A percentile compares a stretch with the other conserved stretches of the same genome.
phyloP scores from a whole-genome alignment of 2,113 vertebrate species.

The Brevimyrus niger region DNA sequence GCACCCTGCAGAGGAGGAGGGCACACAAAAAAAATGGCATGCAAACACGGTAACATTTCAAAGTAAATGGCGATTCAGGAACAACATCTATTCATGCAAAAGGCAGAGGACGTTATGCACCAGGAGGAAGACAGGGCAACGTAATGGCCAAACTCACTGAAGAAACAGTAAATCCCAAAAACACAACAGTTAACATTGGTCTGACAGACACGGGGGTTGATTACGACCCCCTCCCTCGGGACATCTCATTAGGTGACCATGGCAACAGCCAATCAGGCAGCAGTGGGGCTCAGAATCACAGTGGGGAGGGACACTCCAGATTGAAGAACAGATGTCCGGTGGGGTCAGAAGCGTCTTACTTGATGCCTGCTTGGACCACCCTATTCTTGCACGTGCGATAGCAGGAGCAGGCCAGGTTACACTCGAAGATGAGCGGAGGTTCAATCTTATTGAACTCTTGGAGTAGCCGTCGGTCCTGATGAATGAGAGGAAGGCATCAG shows the following conservation, averaged over 20 bases:
- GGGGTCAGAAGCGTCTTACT: conserved; percentile 52
- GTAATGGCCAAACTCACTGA: neutral
- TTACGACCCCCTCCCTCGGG: neutral
- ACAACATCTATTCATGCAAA: neutral
- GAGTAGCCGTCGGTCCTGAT: conserved; percentile 78
- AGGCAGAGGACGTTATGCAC: neutral
- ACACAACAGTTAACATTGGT: neutral
- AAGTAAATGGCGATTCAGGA: neutral
- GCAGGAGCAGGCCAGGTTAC: conserved; percentile 86
- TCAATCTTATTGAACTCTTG: conserved; percentile 94
- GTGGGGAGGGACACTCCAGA: neutral
- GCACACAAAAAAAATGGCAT: neutral
- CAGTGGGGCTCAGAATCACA: neutral
- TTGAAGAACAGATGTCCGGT: neutral
- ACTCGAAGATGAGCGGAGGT: conserved; percentile 85
- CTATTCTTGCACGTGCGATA: conserved; percentile 84
- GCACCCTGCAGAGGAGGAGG: conserved; percentile 61
- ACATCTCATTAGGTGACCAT: neutral
- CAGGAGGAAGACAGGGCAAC: neutral
- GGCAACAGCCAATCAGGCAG: neutral
- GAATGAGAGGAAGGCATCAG: neutral
- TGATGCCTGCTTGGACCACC: conserved; percentile 86
- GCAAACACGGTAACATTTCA: neutral
- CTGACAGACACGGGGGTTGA: neutral
- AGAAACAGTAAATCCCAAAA: neutral